Evolutionary conservation across 2,888 invertebrate species (phyloP).

Genomic region (Melanchra persicariae): DNA sequence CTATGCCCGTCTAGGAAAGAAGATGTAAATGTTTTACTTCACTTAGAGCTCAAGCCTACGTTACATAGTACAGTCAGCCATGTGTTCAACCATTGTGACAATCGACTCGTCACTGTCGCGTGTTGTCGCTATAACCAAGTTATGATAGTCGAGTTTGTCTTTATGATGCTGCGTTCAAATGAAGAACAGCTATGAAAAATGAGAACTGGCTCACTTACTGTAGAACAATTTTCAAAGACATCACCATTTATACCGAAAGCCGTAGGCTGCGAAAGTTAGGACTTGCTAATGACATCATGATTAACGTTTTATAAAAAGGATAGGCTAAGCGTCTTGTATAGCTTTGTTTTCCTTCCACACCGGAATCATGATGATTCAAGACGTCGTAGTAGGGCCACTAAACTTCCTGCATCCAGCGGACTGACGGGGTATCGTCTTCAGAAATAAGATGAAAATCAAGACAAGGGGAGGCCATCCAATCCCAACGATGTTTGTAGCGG

Average conservation of each 20-base stretch:
- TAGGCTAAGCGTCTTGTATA: too few species aligned
- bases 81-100: neutral
- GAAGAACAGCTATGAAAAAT: neutral
- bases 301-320: too few species aligned
- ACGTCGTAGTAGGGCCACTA: too few species aligned
- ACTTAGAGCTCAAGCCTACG: neutral
- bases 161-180: conserved; percentile 38
- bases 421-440: too few species aligned
- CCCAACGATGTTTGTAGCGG: neutral
- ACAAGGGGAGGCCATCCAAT: neutral
- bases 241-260: neutral
- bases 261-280: too few species aligned
- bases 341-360: too few species aligned
- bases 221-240: neutral
- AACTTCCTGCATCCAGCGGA: too few species aligned
- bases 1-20: too few species aligned
- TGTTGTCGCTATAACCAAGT: conserved; percentile 10
- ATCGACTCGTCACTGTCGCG: conserved; percentile 1
- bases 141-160: conserved; percentile 14
- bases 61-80: neutral
- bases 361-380: too few species aligned
- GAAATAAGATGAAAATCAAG: neutral
- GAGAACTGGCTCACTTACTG: neutral
- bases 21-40: neutral
- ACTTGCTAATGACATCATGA: too few species aligned